phyloP scores from a whole-genome alignment of 1,140 invertebrate genomes.

The Heliconius hermathena region DNA sequence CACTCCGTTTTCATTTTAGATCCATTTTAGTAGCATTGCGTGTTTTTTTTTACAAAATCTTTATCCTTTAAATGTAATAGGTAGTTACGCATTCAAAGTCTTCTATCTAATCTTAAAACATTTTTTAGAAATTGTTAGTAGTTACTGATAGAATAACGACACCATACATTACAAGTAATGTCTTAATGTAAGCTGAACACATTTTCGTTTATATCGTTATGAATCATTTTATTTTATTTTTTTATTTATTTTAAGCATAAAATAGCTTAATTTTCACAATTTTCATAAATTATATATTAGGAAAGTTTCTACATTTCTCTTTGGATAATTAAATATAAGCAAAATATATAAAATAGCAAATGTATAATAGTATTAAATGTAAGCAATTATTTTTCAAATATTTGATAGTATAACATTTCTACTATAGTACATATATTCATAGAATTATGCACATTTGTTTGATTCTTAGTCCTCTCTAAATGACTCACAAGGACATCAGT shows the following conservation, averaged over 20 bases:
- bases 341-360: too few species aligned
- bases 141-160: slow-evolving; percentile 46
- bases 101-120: slow-evolving; percentile 41
- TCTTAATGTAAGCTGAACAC: slow-evolving; percentile 49
- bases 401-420: too few species aligned
- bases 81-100: not conserved
- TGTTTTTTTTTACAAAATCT: not conserved
- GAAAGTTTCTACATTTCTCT: too few species aligned
- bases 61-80: not conserved
- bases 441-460: not conserved
- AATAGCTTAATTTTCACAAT: too few species aligned
- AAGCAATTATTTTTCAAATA: too few species aligned
- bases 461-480: slow-evolving; percentile 37
- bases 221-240: slow-evolving; percentile 34
- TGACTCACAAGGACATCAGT: slow-evolving; percentile 39
- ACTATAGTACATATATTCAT: too few species aligned
- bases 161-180: slow-evolving; percentile 46
- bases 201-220: slow-evolving; percentile 40
- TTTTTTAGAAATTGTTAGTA: slow-evolving; percentile 36
- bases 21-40: not conserved
- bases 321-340: too few species aligned
- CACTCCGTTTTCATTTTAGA: too few species aligned
- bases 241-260: too few species aligned
- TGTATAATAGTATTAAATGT: too few species aligned
- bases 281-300: too few species aligned